Evolutionary conservation across 2,797 vertebrate species (phyloP).

Genomic region (Notoglanidium macrostoma): DNA sequence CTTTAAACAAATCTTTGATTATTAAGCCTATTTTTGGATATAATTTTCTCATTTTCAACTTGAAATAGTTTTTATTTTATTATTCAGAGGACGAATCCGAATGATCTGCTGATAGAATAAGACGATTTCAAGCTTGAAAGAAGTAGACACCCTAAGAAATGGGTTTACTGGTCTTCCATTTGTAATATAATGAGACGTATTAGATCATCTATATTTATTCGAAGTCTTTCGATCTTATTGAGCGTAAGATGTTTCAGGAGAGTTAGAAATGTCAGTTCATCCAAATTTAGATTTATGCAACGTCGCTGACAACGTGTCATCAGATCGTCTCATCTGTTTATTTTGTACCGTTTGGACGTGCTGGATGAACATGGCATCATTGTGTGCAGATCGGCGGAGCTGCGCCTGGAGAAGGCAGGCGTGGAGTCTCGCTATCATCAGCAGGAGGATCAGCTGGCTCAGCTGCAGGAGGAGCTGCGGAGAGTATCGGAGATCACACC

Average conservation of each 20-base stretch:
- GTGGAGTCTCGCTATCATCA: constrained; percentile 72
- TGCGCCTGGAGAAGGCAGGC: constrained; percentile 75
- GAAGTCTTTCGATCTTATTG: no score
- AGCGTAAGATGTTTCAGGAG: no score
- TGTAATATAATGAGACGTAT: not conserved
- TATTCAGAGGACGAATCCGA: no score
- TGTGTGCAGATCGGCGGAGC: constrained; percentile 73
- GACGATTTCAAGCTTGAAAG: not conserved
- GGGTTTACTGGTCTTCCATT: not conserved
- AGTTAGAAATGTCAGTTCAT: no score
- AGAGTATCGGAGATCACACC: constrained; percentile 64
- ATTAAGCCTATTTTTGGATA: not conserved
- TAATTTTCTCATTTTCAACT: not conserved
- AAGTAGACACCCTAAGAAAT: not conserved
- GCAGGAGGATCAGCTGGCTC: constrained; percentile 81
- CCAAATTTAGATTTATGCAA: not conserved
- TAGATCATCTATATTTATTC: no score
- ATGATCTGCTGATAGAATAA: no score
- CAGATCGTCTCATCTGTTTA: not conserved
- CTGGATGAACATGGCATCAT: not conserved
- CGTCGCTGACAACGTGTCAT: not conserved
- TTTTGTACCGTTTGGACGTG: not conserved
- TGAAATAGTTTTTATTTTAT: not conserved
- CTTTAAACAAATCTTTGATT: not conserved
- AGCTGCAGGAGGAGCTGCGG: constrained; percentile 80